Evolutionary conservation across 2,797 vertebrate genomes (phyloP).

Genomic region (Sebastes itinus): DNA sequence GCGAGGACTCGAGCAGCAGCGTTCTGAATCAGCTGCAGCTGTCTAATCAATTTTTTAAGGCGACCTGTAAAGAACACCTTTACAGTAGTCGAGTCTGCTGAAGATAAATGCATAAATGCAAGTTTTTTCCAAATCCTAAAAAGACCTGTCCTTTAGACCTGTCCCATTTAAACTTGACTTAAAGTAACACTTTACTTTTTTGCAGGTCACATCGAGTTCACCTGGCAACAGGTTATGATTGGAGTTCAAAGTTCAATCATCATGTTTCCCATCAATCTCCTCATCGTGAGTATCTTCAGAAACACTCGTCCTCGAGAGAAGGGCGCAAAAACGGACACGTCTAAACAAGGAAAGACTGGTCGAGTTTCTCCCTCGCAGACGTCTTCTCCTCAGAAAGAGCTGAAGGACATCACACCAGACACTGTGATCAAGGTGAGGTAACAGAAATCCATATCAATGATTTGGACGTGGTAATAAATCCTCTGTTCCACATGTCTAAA

Average conservation of each 20-base stretch:
- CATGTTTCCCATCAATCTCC: slow-evolving; percentile 96
- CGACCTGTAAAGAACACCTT: too few relatives aligned
- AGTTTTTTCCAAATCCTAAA: background rate
- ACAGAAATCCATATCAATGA: background rate
- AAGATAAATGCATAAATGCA: too few relatives aligned
- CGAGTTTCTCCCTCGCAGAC: slow-evolving; percentile 76
- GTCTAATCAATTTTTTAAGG: too few relatives aligned
- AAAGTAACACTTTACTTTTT: slow-evolving; percentile 1
- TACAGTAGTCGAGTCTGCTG: too few relatives aligned
- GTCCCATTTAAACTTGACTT: background rate
- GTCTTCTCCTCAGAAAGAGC: slow-evolving; percentile 66
- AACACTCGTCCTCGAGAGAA: slow-evolving; percentile 79
- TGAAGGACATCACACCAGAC: slow-evolving; percentile 86
- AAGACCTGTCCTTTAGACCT: background rate
- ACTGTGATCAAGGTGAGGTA: slow-evolving; percentile 87
- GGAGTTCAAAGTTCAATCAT: slow-evolving; percentile 95
- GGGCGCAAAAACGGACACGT: slow-evolving; percentile 55
- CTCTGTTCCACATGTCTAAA: background rate
- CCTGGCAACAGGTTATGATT: slow-evolving; percentile 96
- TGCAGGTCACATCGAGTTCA: slow-evolving; percentile 93
- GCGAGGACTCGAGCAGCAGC: too few relatives aligned
- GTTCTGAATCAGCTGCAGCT: too few relatives aligned
- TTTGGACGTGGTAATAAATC: background rate
- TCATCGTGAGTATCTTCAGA: slow-evolving; percentile 96
- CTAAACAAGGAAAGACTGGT: slow-evolving; percentile 78